A percentile compares a stretch with the other conserved stretches of the same genome.
These are phyloP conservation scores for Mormyrus hasselquistii DNA, from an alignment of 2,797 vertebrate species.

Conservation along the genomic window DNA sequence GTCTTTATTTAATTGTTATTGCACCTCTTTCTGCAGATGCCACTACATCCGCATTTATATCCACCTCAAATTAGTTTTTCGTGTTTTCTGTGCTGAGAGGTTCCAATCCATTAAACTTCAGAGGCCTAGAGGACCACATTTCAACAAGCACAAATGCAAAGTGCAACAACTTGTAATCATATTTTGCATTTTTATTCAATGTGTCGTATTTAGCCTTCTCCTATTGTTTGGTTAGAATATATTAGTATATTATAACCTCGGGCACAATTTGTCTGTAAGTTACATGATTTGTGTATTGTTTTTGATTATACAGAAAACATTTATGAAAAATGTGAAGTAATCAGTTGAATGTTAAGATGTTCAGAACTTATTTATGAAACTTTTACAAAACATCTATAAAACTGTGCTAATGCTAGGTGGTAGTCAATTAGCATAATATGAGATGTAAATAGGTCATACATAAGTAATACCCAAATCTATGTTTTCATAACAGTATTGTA, in stretches of 20 bases:
- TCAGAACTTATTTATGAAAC: not conserved
- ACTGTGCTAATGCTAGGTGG: not conserved
- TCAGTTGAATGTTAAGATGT: not conserved
- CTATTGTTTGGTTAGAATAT: not conserved
- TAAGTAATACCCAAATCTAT: not conserved
- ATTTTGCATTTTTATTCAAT: not conserved
- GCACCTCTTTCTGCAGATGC: not conserved
- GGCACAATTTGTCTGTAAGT: not conserved
- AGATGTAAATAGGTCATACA: not conserved
- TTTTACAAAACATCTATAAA: not conserved
- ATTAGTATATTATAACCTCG: not conserved
- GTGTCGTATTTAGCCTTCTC: not conserved
- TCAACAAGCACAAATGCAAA: not conserved
- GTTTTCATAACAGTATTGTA: not conserved
- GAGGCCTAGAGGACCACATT: not conserved
- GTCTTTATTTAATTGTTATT: not conserved
- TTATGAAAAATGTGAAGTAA: not conserved
- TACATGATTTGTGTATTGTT: not conserved
- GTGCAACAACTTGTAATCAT: not conserved
- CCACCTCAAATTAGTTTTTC: not conserved
- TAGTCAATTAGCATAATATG: not conserved
- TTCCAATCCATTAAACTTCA: not conserved
- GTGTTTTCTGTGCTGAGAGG: not conserved
- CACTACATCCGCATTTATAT: not conserved
- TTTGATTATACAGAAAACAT: not conserved